Percentiles rank a stretch among this genome's conserved stretches.
Conservation (phyloP, 2,888 invertebrate genomes). For the Tupiocoris notatus region DNA sequence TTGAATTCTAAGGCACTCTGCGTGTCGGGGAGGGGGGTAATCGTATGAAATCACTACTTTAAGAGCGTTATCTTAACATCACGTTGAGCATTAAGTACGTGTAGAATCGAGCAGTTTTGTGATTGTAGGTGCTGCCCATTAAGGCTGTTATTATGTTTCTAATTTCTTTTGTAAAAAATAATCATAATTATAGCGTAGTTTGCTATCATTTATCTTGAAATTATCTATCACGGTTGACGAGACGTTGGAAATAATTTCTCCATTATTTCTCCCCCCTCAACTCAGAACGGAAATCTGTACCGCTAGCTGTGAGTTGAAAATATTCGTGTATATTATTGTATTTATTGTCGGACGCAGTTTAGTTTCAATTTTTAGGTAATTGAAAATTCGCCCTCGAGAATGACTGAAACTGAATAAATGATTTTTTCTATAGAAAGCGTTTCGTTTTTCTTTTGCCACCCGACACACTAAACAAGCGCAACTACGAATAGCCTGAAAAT, state of each 20-base stretch:
- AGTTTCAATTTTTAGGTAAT: slow-evolving; percentile 31
- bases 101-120: background rate
- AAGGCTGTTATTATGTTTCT: background rate
- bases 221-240: too few relatives aligned
- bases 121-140: background rate
- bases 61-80: background rate
- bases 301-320: background rate
- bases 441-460: background rate
- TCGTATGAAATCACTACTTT: background rate
- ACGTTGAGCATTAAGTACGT: too few relatives aligned
- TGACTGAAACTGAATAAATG: slow-evolving; percentile 47
- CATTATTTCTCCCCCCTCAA: too few relatives aligned
- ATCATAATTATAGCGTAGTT: background rate
- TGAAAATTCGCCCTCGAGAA: slow-evolving; percentile 34
- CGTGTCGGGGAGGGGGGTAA: background rate
- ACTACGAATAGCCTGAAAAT: too few relatives aligned
- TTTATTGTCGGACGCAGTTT: slow-evolving; percentile 25
- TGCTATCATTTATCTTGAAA: too few relatives aligned
- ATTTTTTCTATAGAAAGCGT: slow-evolving; percentile 45
- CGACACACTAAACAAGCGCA: too few relatives aligned
- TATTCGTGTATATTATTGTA: slow-evolving; percentile 28
- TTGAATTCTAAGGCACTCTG: background rate
- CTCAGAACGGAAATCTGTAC: background rate
- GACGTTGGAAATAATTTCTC: too few relatives aligned
- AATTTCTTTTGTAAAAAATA: too few relatives aligned